Evolutionary conservation across 1,140 invertebrate genomes (phyloP), one percentile per base, ranked within the genome.

Genomic region (Polypedilum vanderplanki): DNA sequence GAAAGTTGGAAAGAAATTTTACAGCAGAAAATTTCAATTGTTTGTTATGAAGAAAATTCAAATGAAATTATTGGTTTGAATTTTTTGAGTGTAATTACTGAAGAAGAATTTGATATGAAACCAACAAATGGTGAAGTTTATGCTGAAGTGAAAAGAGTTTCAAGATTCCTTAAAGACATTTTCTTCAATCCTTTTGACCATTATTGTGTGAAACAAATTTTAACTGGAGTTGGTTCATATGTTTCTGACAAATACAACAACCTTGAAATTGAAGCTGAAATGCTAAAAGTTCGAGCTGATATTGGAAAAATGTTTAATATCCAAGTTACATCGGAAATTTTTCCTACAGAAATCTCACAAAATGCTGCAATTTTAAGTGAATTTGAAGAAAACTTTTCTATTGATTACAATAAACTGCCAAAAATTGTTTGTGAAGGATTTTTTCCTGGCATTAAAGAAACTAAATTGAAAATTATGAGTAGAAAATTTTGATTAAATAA

Each of bases 1-100:
- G 46, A 57, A 57, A n/a, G n/a, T 57, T 57, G 46, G 46, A 57
- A 15, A 15, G n/a, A 57, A 4, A 57, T 57, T 57, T 57, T 57
- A 12, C 12, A 57, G 4, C 46, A 57, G n/a, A 57, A 57, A 57
- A 15, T 57, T n/a, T 57, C 46, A 57, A 57, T 57, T 15, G 46
- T n/a, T 4, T 57, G 46, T 15, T 57, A n/a, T 57, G n/a, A 57
- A 15, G 46, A 57, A 4, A n/a, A n/a, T 4, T 57, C 46, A 15
- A 57, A 57, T 57, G 46, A 57, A 57, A 57, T 57, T n/a, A 57
- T 57, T 57, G 46, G 10, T 12, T 57, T 57, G n/a, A 57, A n/a
- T 57, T 57, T 57, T n/a, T 57, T 57, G n/a, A 57, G n/a, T 57
- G 46, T 57, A 1, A 57, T n/a, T 12, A 57, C 7, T n/a, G 46